Base-by-base conservation (phyloP, 2,888 invertebrate species). In the Zygothrica quintamaculata region DNA sequence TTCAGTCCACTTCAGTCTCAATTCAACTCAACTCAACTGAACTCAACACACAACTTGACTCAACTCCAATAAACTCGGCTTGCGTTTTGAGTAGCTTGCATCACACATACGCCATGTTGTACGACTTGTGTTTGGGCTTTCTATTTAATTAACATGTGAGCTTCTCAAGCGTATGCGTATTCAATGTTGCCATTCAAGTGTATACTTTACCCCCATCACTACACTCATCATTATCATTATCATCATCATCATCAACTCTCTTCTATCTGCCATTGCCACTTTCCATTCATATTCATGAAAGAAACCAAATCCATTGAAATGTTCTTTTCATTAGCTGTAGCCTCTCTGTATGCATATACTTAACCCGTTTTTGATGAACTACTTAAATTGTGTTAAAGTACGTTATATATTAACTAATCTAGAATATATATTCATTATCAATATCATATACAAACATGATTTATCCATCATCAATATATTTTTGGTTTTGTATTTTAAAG, bases 81-180 rank as follows among this genome's bases (percentile, higher is more conserved):
- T 47, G 56, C 59, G 59, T 76, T 82, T 75, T 61, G 61, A 84
- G 84, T 69, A 69, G 9, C 40, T 37, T 26, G 36, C 70, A 74
- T 65, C 58, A 77, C 70, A 74, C 56, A 77, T 74, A 74, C 71
- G 75, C 71, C 29, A 15, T 58, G 69, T 52, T 46, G 58, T 57
- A 36, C 52, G 34, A 42, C 57, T 56, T 62, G 51, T 67, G 62
- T 58, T 50, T 58, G 37, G 53, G 62, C 85, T 80, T 74, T 81
- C 87, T 79, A 76, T 81, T 81, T 86, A 86, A 81, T 81, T 84
- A 79, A 77, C 81, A 86, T 86, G 80, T 64, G 70, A 61, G 48
- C 65, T 69, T 40, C 47, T 72, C 72, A 39, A 76, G 61, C 64
- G 46, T 55, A 33, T 68, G 68, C 65, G 66, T 65, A 71, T 74